Base-by-base conservation (phyloP, 1,140 invertebrate species). In the Limonius californicus region DNA sequence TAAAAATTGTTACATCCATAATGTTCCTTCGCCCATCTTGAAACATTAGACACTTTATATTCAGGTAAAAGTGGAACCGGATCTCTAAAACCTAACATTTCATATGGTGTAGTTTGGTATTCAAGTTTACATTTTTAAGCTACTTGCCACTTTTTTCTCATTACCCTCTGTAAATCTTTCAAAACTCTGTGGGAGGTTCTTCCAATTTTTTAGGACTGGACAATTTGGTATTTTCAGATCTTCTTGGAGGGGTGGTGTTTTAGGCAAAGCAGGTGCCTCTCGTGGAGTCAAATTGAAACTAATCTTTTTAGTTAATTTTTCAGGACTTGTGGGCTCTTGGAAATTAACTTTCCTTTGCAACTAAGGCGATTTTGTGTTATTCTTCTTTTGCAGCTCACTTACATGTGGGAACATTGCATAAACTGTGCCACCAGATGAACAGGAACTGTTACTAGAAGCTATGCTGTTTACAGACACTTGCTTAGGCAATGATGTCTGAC, bases 131-230 rank as follows among this genome's bases (percentile, higher is more conserved):
- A 94, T 70, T 95, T 95, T 66, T 96, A 91, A 0, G 92, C 91
- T 1, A 94, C 91, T 72, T 94, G 91, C 92, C 93, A 95, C 71
- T 96, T 96, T 67, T 95, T 94, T 53, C 90, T 84, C 90, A 95
- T 95, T 0, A 95, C 92, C 47, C 92, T 80, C 68, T 95, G 92
- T 7, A 95, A 79, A 76, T 95, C 92, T 72, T 88, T 88, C 7
- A 95, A 78, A 96, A 95, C 43, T 91, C 89, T 2, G 85, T 84
- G 0, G 91, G 90, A 1, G 91, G 91, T 68, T 91, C 88, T 0
- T 83, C 82, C n/a, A 90, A 78, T 63, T 89, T 89, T 66, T 89
- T 89, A 0, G 90, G 89, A n/a, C 86, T 88, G 0, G 84, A 83
- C 8, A 86, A 73, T 54, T 84, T 80, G 0, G 88, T 89, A 65